Evolutionary conservation across 2,113 vertebrate genomes (phyloP), one percentile per base, ranked within the genome.

Genomic region (Glaucidium brasilianum): DNA sequence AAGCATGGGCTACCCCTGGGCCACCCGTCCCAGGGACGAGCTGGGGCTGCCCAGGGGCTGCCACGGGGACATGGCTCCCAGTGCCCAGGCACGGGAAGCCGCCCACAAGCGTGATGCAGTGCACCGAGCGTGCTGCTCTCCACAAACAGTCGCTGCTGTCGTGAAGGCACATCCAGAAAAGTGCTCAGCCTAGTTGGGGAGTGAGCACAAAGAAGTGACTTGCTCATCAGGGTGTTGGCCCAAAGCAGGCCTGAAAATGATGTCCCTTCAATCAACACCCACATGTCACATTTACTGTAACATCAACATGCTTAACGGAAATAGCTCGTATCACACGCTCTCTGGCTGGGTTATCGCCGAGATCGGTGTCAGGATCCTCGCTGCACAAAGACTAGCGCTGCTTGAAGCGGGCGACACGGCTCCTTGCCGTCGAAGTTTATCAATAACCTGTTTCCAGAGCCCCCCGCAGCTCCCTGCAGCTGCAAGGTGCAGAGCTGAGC

Each of bases 241-340:
- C 84, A 95, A 92, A 95, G 72, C 58, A 78, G 94, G 64, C 94
- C 96, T 95, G 89, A 96, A 93, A 98, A 96, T 34, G 4, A 43
- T 95, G 91, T 80, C 94, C 85, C 87, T 68, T 95, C 94, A 67
- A 92, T 96, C 95, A 93, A 96, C 97, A 96, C 94, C 68, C 45
- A 95, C 93, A 88, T 80, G 90, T 94, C 95, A 94, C 90, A 91
- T 94, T 62, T 83, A 91, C 94, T 94, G 79, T 79, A 90, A 74
- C 27, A 82, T 63, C 50, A 59, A 92, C 88, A 74, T 52, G 85
- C 82, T 96, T 94, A 97, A 95, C 85, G 88, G 97, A 95, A 92
- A 85, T 5, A 89, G 79, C 63, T 80, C 68, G 0, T 80, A 92
- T 96, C 88, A 73, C 81, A 68, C 39, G 10, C 77, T 23, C 79